Evolutionary conservation across 2,797 vertebrate genomes (phyloP).

Genomic region (Acipenser transmontanus): DNA sequence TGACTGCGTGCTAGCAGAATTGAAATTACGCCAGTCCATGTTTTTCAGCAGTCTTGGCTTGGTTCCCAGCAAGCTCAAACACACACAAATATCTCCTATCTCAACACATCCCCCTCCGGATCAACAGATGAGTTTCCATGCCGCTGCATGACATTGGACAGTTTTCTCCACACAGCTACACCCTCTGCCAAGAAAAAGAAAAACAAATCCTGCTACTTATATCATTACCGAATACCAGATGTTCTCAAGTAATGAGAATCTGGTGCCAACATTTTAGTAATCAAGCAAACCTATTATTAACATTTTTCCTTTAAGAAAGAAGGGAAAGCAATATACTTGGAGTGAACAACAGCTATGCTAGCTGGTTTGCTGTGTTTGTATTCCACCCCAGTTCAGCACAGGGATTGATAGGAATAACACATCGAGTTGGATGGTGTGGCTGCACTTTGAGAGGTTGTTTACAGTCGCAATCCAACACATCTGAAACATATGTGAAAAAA

Average conservation of each 20-base stretch:
- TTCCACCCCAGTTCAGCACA: no score
- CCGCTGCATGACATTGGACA: slow-evolving; percentile 71
- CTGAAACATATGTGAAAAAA: no score
- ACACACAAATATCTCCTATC: slow-evolving; percentile 60
- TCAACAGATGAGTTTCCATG: slow-evolving; percentile 77
- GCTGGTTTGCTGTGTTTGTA: no score
- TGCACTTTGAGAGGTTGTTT: no score
- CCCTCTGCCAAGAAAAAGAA: slow-evolving; percentile 52
- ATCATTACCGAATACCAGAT: slow-evolving; percentile 80
- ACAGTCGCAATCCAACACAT: no score
- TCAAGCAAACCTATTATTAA: slow-evolving; percentile 77
- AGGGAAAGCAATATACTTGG: slow-evolving; percentile 18
- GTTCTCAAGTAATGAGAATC: slow-evolving; percentile 57
- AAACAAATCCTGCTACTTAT: slow-evolving; percentile 66
- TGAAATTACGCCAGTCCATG: slow-evolving; percentile 70
- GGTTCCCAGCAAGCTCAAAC: slow-evolving; percentile 74
- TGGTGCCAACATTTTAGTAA: slow-evolving; percentile 56
- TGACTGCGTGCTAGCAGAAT: slow-evolving; percentile 80
- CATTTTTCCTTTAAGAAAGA: slow-evolving; percentile 50
- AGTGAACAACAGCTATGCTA: no score
- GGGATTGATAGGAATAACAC: no score
- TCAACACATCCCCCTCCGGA: slow-evolving; percentile 70
- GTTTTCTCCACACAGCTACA: slow-evolving; percentile 60
- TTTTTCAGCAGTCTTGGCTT: slow-evolving; percentile 75
- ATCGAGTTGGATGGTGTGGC: no score